Evolutionary conservation across 1,140 invertebrate species (phyloP).

Genomic region (Drosophila navojoa): DNA sequence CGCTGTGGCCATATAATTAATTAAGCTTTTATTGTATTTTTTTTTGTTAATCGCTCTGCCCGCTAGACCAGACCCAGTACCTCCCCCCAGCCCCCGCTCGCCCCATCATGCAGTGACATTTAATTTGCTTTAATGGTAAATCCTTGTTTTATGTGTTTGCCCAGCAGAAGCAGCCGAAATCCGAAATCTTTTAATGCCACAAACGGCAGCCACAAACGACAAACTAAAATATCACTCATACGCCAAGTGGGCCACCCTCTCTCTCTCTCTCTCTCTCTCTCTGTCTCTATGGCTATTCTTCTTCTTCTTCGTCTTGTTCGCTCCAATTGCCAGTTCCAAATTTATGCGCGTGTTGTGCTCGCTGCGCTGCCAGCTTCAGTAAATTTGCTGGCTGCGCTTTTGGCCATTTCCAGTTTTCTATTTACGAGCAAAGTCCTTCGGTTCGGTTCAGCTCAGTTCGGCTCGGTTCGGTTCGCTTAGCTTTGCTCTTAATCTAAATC

Average conservation of each 20-base stretch:
- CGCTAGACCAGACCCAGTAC: not conserved
- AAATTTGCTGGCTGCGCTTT: conserved; percentile 28
- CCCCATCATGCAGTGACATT: conserved; percentile 42
- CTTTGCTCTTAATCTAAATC: conserved; percentile 78
- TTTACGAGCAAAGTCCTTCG: conserved; percentile 43
- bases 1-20: conserved; percentile 69
- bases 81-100: not conserved
- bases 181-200: conserved; percentile 77
- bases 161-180: conserved; percentile 12
- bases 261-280: not conserved
- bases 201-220: conserved; percentile 31
- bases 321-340: conserved; percentile 30
- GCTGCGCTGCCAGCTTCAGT: conserved; percentile 23
- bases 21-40: conserved; percentile 72
- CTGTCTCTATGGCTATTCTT: too few species aligned
- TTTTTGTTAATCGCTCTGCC: conserved; percentile 28
- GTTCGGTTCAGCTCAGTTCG: not conserved
- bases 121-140: conserved; percentile 79
- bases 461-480: conserved; percentile 17
- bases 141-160: conserved; percentile 54
- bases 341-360: conserved; percentile 65
- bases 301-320: too few species aligned
- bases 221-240: conserved; percentile 78
- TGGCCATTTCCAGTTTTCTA: conserved; percentile 22
- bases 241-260: conserved; percentile 41